phyloP scores from a whole-genome alignment of 2,113 vertebrate genomes.

The Gallinago media region DNA sequence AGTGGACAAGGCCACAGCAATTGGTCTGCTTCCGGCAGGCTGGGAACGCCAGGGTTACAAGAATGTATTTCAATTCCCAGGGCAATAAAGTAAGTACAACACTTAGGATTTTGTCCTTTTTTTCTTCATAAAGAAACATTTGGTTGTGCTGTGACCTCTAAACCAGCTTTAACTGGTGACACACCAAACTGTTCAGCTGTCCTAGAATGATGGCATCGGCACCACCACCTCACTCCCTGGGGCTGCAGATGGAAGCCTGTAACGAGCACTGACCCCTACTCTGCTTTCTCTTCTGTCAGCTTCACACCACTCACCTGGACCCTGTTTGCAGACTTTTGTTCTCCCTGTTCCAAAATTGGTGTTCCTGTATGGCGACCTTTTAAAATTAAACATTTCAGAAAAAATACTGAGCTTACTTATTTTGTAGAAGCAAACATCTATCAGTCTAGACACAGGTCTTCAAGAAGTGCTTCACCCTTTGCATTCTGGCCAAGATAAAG shows the following conservation, averaged over 20 bases:
- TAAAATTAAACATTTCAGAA: neutral
- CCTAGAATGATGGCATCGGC: neutral
- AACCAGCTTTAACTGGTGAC: neutral
- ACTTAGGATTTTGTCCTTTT: neutral
- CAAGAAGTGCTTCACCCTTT: neutral
- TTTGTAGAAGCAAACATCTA: neutral
- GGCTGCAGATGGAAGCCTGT: neutral
- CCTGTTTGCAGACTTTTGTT: neutral
- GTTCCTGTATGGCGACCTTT: neutral
- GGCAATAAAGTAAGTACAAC: constrained; percentile 88
- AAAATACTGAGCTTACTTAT: neutral
- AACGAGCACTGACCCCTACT: neutral
- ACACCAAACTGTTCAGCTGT: neutral
- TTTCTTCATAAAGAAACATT: neutral
- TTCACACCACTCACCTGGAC: neutral
- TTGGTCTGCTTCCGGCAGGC: constrained; percentile 95
- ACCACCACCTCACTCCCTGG: rapidly evolving
- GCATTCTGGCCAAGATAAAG: neutral
- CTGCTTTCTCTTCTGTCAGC: neutral
- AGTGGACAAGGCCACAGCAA: constrained; percentile 96
- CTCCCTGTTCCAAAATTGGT: neutral
- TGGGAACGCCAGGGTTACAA: constrained; percentile 94
- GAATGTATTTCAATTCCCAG: constrained; percentile 96
- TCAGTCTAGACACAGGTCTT: neutral
- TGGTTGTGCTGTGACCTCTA: neutral